Evolutionary conservation across 2,888 invertebrate genomes (phyloP).

Genomic region (Gastrophysa polygoni): DNA sequence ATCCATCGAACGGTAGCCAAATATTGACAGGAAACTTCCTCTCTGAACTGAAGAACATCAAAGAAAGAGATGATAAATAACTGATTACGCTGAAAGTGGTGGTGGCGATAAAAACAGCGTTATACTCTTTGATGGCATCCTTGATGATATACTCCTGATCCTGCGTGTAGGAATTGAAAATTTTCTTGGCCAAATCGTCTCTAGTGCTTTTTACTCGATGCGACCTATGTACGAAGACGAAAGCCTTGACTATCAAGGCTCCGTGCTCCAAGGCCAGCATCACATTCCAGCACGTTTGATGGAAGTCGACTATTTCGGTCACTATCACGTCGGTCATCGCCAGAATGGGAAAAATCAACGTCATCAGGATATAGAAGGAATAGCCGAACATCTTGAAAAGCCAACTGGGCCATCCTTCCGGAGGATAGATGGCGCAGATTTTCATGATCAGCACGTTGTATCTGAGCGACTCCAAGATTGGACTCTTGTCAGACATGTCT

Average conservation of each 20-base stretch:
- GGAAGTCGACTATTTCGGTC: neutral
- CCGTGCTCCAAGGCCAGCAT: neutral
- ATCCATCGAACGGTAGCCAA: slow-evolving; percentile 20
- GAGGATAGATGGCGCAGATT: slow-evolving; percentile 1
- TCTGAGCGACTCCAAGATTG: neutral
- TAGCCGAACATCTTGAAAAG: slow-evolving; percentile 5
- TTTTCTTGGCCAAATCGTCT: neutral
- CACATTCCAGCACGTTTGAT: neutral
- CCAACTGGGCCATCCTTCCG: neutral
- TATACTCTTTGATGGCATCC: neutral
- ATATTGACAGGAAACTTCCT: slow-evolving; percentile 20
- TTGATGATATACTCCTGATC: slow-evolving; percentile 1
- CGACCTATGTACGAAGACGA: neutral
- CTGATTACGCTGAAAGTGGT: neutral
- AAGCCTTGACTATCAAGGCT: neutral
- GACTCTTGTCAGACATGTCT: neutral
- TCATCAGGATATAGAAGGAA: neutral
- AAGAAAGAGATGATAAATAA: slow-evolving; percentile 4
- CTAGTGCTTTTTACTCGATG: neutral
- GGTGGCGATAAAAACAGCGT: neutral
- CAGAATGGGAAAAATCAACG: neutral
- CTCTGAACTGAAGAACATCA: slow-evolving; percentile 10
- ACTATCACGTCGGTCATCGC: neutral
- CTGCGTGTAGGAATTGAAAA: neutral
- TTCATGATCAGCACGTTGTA: slow-evolving; percentile 13